Percentiles rank a stretch among this genome's conserved stretches.
Conservation (phyloP, 2,888 invertebrate genomes). For the Piscicola geometra region DNA sequence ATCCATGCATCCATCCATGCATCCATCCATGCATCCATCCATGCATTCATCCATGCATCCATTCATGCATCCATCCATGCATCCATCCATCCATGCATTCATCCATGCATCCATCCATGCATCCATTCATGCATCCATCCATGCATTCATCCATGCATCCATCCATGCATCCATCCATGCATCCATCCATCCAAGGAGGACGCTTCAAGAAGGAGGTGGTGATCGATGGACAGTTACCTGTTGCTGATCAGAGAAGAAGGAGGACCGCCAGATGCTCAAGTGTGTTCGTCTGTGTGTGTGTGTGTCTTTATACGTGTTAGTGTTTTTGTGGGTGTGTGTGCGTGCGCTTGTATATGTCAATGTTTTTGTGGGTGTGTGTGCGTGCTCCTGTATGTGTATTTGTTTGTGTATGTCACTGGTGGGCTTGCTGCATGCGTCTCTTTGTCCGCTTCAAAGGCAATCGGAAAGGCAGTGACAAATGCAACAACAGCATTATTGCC, state of each 20-base stretch:
- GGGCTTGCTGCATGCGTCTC: too few species aligned
- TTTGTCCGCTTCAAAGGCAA: too few species aligned
- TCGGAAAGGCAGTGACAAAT: too few species aligned
- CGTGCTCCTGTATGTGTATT: too few species aligned
- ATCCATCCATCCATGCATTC: not conserved
- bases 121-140: not conserved
- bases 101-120: not conserved
- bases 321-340: not conserved
- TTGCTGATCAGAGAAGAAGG: conserved; percentile 95
- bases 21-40: not conserved
- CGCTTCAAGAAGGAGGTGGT: conserved; percentile 94
- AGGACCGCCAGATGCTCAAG: conserved; percentile 91
- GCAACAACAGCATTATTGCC: too few species aligned
- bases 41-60: not conserved
- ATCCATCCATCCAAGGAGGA: conserved; percentile 62
- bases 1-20: not conserved
- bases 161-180: not conserved
- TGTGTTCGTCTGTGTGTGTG: conserved; percentile 56
- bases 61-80: not conserved
- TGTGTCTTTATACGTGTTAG: not conserved
- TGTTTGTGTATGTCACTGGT: too few species aligned
- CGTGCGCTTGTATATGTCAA: not conserved
- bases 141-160: not conserved
- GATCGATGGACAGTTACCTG: conserved; percentile 92
- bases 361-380: too few species aligned